A percentile compares a stretch with the other conserved stretches of the same genome.
These are phyloP conservation scores for Drosophila melanica DNA, from an alignment of 1,140 invertebrate genomes.

Conservation along the genomic window DNA sequence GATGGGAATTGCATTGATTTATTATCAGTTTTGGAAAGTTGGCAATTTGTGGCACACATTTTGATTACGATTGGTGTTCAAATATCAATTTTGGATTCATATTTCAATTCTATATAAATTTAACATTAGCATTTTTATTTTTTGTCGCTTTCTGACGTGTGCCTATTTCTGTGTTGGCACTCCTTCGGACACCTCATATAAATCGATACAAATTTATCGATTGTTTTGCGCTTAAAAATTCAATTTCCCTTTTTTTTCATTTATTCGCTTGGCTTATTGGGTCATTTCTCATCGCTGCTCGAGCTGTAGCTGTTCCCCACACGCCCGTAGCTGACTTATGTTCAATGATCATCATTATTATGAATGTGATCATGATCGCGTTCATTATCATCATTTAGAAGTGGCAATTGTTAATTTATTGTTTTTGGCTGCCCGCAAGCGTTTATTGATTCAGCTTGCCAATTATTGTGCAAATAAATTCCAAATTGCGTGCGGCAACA, in stretches of 20 bases:
- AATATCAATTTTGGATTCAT: conserved; percentile 5
- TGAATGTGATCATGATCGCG: conserved; percentile 3
- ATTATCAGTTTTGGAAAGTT: conserved; percentile 29
- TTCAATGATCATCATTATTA: background rate
- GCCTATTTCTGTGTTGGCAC: conserved; percentile 4
- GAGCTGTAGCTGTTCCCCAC: background rate
- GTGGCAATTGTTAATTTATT: conserved; percentile 77
- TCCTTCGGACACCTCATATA: background rate
- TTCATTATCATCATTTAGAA: conserved; percentile 31
- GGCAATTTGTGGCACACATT: conserved; percentile 13
- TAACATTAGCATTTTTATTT: background rate
- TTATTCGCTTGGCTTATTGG: conserved; percentile 29
- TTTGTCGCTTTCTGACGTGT: background rate
- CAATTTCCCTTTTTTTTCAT: conserved; percentile 38
- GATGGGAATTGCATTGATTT: conserved; percentile 28
- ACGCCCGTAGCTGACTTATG: background rate
- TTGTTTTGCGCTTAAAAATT: conserved; percentile 37
- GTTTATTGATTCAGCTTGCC: conserved; percentile 78
- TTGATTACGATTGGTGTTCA: background rate
- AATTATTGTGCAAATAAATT: conserved; percentile 81
- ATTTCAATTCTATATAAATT: background rate
- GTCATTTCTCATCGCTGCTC: conserved; percentile 30
- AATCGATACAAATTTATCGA: conserved; percentile 47
- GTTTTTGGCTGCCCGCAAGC: conserved; percentile 66
- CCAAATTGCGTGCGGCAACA: conserved; percentile 73